A percentile compares a stretch with the other conserved stretches of the same genome.
Evolutionary conservation across 1,140 invertebrate genomes (phyloP).

Genomic region (Drosophila insularis): DNA sequence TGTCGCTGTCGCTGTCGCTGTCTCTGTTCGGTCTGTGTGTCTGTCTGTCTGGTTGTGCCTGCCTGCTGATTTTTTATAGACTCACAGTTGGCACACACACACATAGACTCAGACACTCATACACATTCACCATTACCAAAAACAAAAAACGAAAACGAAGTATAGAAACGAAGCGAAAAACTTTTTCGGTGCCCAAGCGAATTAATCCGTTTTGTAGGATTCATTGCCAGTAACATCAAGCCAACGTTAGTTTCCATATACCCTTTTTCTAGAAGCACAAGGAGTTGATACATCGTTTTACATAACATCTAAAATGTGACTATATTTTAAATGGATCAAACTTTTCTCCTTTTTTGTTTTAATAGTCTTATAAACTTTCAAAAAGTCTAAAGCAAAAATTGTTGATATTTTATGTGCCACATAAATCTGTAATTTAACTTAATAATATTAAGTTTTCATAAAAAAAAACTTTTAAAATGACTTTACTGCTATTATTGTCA

Average conservation of each 20-base stretch:
- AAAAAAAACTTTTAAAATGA: no score
- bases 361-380: no score
- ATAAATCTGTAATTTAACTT: no score
- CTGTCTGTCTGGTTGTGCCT: constrained; percentile 13
- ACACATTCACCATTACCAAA: neutral
- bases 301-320: no score
- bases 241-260: constrained; percentile 5
- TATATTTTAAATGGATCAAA: no score
- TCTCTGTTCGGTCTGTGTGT: neutral
- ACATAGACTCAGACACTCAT: constrained; percentile 6
- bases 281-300: neutral
- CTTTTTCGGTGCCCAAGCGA: constrained; percentile 65
- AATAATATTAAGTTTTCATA: no score
- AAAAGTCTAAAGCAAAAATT: no score
- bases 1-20: neutral
- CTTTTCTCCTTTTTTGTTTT: no score
- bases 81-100: constrained; percentile 28
- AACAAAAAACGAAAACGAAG: neutral
- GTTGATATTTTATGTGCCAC: no score
- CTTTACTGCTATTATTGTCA: no score
- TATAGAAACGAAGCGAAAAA: constrained; percentile 30
- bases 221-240: constrained; percentile 65
- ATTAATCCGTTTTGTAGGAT: constrained; percentile 76
- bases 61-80: constrained; percentile 50
- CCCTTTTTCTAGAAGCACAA: neutral